Percentiles rank a stretch among this genome's conserved stretches.
Evolutionary conservation across 2,113 vertebrate genomes (phyloP).

Genomic region (Callipepla squamata): DNA sequence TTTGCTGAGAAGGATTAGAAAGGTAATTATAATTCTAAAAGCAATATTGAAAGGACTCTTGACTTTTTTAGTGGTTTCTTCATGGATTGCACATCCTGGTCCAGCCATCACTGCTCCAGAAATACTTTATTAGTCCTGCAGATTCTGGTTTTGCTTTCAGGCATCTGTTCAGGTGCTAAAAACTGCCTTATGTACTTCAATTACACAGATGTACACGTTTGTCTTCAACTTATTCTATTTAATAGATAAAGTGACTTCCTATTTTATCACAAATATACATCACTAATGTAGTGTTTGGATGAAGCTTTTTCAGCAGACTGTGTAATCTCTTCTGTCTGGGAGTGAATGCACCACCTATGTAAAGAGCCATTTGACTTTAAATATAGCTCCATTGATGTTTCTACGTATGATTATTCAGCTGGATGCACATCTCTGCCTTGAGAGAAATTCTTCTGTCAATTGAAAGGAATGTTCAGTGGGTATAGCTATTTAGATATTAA

Average conservation of each 20-base stretch:
- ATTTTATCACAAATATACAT: not conserved
- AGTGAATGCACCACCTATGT: not conserved
- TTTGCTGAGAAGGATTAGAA: not conserved
- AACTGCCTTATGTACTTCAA: not conserved
- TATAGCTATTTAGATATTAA: not conserved
- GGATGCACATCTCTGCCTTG: not conserved
- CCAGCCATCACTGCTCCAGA: fast-evolving
- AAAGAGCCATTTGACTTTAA: not conserved
- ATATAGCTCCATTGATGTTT: not conserved
- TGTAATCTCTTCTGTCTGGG: not conserved
- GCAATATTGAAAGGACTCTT: not conserved
- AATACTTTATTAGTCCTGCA: not conserved
- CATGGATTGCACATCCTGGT: not conserved
- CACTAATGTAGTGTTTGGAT: not conserved
- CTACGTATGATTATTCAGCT: not conserved
- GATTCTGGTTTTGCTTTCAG: not conserved
- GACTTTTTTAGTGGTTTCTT: fast-evolving
- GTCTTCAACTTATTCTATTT: not conserved
- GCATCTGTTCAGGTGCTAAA: not conserved
- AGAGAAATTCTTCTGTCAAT: not conserved
- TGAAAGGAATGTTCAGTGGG: not conserved
- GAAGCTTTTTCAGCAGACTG: not conserved
- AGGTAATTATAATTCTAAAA: not conserved
- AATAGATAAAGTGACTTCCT: not conserved
- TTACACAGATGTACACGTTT: not conserved